Percentiles rank a stretch among this genome's conserved stretches.
These are phyloP conservation scores for Tychaedon coryphoeus DNA, from an alignment of 2,113 vertebrate species.

Conservation along the genomic window DNA sequence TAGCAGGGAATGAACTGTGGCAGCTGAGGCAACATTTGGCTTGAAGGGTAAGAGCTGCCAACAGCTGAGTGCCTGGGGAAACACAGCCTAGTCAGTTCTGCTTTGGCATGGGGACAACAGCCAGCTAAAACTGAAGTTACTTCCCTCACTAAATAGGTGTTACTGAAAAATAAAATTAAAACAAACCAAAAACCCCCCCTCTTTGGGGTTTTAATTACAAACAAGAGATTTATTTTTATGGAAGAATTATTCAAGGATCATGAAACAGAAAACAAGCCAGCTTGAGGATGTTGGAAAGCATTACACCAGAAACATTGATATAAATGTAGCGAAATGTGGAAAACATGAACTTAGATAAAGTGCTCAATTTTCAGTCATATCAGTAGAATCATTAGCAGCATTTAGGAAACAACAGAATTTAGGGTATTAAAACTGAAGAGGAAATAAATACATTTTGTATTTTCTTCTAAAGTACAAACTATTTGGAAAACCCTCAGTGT, in stretches of 20 bases:
- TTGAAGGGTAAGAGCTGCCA: background rate
- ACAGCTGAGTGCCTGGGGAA: background rate
- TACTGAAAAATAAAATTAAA: background rate
- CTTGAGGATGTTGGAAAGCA: background rate
- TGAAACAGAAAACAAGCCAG: conserved; percentile 1
- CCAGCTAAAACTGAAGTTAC: background rate
- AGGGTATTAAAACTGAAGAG: background rate
- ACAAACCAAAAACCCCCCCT: background rate
- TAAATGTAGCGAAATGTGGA: background rate
- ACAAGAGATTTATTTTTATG: conserved; percentile 33
- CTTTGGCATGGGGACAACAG: background rate
- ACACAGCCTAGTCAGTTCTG: background rate
- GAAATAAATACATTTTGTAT: background rate
- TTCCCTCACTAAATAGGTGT: background rate
- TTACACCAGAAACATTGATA: background rate
- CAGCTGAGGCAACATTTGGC: background rate
- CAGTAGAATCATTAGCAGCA: background rate
- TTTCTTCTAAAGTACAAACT: background rate
- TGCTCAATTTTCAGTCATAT: background rate
- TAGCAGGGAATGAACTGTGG: background rate
- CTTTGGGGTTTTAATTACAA: background rate
- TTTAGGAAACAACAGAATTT: background rate
- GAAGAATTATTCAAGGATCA: background rate
- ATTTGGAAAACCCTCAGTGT: background rate
- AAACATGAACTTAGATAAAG: conserved; percentile 1